Conservation (phyloP, 2,888 invertebrate genomes). For the Notodonta dromedarius region DNA sequence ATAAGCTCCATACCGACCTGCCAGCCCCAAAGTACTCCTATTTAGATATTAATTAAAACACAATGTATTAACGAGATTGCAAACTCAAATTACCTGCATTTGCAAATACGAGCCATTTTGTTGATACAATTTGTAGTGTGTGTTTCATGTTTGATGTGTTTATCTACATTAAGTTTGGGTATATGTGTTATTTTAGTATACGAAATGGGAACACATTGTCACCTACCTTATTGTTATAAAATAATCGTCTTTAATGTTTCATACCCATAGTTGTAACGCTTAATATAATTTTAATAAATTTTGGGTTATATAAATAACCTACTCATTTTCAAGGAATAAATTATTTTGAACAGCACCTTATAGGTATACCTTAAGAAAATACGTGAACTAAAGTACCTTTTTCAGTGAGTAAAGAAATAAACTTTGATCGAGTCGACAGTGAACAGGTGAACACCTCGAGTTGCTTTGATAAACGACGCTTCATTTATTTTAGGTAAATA, state of each 20-base stretch:
- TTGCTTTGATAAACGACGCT: not conserved
- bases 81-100: constrained; percentile 53
- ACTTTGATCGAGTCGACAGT: not conserved
- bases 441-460: not conserved
- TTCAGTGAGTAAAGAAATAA: not conserved
- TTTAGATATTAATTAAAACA: constrained; percentile 65
- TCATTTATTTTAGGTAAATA: not conserved
- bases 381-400: too few species aligned
- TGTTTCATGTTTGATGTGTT: constrained; percentile 21
- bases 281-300: too few species aligned
- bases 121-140: constrained; percentile 43
- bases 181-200: not conserved
- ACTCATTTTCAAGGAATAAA: too few species aligned
- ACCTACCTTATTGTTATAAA: too few species aligned
- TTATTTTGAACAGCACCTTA: too few species aligned
- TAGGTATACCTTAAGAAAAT: too few species aligned
- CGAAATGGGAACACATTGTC: not conserved
- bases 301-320: too few species aligned
- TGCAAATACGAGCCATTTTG: constrained; percentile 47
- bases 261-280: too few species aligned
- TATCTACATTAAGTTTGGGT: constrained; percentile 9
- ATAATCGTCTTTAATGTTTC: too few species aligned
- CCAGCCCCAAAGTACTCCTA: constrained; percentile 44
- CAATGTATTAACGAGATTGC: constrained; percentile 52
- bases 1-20: constrained; percentile 35